phyloP scores from a whole-genome alignment of 2,113 vertebrate species.

The Gasterosteus aculeatus region DNA sequence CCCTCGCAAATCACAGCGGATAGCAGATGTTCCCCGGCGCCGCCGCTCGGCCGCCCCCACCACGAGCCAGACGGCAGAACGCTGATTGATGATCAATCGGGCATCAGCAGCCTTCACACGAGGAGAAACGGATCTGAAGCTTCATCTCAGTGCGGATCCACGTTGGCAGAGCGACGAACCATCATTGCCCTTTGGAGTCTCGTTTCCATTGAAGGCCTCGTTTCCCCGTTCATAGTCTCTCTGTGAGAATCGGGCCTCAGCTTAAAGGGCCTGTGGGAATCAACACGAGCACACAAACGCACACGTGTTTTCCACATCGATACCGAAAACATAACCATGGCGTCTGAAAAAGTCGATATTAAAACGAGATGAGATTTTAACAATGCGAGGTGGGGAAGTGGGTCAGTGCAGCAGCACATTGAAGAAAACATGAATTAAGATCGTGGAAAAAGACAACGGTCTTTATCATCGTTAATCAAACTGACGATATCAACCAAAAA shows the following conservation, averaged over 20 bases:
- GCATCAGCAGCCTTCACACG: conserved; percentile 33
- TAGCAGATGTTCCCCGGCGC: conserved; percentile 32
- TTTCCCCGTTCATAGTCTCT: not conserved
- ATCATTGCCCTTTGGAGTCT: not conserved
- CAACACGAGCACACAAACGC: not conserved
- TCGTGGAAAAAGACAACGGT: conserved; percentile 1
- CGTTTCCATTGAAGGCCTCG: too few species aligned
- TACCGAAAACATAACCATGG: conserved; percentile 43
- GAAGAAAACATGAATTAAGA: conserved; percentile 5
- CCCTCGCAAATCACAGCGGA: not conserved
- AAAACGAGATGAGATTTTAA: conserved; percentile 41
- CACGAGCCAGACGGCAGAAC: conserved; percentile 35
- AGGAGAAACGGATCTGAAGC: too few species aligned
- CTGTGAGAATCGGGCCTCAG: not conserved
- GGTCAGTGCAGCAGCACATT: conserved; percentile 29
- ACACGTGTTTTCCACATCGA: conserved; percentile 25
- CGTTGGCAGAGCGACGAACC: not conserved
- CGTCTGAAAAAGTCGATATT: conserved; percentile 35
- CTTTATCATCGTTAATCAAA: conserved; percentile 15
- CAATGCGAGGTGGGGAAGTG: conserved; percentile 32
- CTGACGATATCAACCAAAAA: not conserved
- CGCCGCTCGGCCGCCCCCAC: conserved; percentile 6
- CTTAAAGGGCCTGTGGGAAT: not conserved
- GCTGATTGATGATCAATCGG: conserved; percentile 59
- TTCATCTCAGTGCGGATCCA: too few species aligned